Evolutionary conservation across 2,113 vertebrate species (phyloP).

Genomic region (Rhea pennata): DNA sequence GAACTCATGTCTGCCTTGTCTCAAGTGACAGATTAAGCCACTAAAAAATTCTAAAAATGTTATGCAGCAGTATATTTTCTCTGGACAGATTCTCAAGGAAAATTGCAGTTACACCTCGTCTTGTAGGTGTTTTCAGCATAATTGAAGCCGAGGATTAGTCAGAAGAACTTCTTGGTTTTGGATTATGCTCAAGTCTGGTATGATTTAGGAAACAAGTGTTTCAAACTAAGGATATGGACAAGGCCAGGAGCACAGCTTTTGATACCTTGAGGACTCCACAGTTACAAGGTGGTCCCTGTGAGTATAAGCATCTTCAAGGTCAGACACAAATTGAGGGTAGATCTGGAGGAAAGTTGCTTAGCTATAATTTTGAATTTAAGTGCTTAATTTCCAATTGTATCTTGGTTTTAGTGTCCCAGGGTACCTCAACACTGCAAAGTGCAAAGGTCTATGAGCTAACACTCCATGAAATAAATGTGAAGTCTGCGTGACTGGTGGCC

Average conservation of each 20-base stretch:
- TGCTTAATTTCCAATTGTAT: accelerated
- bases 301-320: neutral
- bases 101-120: neutral
- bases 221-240: neutral
- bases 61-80: neutral
- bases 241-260: neutral
- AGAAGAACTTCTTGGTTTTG: neutral
- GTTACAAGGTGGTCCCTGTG: neutral
- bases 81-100: neutral
- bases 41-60: neutral
- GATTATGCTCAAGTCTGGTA: neutral
- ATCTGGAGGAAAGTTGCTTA: neutral
- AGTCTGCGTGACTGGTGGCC: neutral
- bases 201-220: neutral
- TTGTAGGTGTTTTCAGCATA: neutral
- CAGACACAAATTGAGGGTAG: neutral
- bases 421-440: neutral
- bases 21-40: neutral
- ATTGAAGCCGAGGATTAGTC: neutral
- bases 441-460: neutral
- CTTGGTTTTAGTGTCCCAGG: neutral
- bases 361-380: neutral
- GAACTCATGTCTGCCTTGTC: neutral
- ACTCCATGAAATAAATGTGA: neutral
- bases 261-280: neutral